These are phyloP conservation scores for Rhinopomastus cyanomelas DNA, from an alignment of 2,113 vertebrate species.

Conservation along the genomic window DNA sequence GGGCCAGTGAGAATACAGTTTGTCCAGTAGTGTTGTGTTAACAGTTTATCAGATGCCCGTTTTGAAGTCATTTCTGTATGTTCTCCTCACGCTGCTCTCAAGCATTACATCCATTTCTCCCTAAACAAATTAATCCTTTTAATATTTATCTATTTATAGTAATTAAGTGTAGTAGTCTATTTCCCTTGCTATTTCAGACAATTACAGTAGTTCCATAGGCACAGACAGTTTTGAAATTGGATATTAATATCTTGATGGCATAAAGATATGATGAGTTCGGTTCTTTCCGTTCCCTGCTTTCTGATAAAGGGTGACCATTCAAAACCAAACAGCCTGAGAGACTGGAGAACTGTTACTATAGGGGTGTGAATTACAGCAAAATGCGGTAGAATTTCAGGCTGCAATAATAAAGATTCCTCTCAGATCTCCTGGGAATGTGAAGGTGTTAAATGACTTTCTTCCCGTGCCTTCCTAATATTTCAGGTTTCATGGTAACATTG, in stretches of 20 bases:
- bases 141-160: not conserved
- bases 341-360: not conserved
- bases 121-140: not conserved
- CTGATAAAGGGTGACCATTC: not conserved
- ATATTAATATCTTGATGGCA: not conserved
- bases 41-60: not conserved
- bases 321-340: not conserved
- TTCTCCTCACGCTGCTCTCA: not conserved
- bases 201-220: not conserved
- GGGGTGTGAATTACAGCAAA: not conserved
- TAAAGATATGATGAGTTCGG: not conserved
- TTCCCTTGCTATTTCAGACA: not conserved
- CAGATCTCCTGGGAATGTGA: constrained; percentile 1
- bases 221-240: not conserved
- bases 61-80: not conserved
- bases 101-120: not conserved
- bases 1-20: accelerated
- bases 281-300: not conserved
- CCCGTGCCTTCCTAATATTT: not conserved
- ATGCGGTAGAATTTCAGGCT: not conserved
- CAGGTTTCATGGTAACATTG: not conserved
- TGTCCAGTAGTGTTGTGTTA: not conserved
- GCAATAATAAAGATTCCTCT: not conserved
- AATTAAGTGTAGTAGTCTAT: not conserved
- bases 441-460: constrained; percentile 51